These are phyloP conservation scores for Hydrolagus colliei DNA, from an alignment of 2,797 vertebrate genomes.

Conservation along the genomic window DNA sequence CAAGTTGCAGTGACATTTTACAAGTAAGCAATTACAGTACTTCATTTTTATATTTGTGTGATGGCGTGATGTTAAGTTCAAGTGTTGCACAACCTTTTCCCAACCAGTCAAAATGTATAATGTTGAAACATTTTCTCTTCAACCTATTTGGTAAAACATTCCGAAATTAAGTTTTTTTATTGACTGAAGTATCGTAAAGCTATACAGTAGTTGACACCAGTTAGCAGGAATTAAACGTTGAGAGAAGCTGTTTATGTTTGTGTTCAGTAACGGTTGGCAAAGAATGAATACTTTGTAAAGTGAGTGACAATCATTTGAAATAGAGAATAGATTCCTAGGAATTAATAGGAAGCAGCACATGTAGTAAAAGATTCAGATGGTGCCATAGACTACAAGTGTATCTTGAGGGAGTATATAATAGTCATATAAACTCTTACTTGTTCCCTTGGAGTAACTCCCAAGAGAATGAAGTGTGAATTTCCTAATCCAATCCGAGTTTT, in stretches of 20 bases:
- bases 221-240: background rate
- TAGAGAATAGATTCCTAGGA: background rate
- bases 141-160: background rate
- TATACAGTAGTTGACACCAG: too few relatives aligned
- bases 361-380: background rate
- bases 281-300: background rate
- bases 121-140: background rate
- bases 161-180: background rate
- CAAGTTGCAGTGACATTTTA: conserved; percentile 12
- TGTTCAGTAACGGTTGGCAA: background rate
- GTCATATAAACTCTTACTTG: background rate
- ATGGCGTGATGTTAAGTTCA: background rate
- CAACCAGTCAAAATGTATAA: background rate
- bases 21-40: conserved; percentile 10
- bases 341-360: background rate
- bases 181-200: background rate
- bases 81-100: background rate
- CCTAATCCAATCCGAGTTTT: background rate
- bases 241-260: background rate
- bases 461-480: background rate
- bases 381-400: background rate
- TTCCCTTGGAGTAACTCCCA: background rate
- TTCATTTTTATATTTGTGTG: background rate
- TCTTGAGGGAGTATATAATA: background rate
- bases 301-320: too few relatives aligned